Evolutionary conservation across 1,140 invertebrate species (phyloP).

Genomic region (Halictus rubicundus): DNA sequence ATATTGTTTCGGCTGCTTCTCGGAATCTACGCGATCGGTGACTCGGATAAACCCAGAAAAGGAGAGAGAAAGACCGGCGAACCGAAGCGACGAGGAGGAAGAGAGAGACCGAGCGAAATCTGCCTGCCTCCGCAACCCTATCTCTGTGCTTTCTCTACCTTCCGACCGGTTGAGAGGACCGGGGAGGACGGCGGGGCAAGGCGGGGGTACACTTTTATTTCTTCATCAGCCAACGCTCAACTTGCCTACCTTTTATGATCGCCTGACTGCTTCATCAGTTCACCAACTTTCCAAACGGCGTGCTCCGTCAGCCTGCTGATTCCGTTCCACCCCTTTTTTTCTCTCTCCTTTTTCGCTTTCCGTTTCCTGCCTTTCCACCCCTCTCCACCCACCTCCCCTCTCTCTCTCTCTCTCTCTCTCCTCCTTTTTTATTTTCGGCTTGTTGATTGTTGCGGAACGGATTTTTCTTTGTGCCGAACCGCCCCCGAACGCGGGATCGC

Average conservation of each 20-base stretch:
- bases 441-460: constrained; percentile 15
- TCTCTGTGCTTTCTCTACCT: constrained; percentile 54
- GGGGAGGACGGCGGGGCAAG: constrained; percentile 34
- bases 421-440: background rate
- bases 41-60: constrained; percentile 73
- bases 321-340: constrained; percentile 2
- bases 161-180: constrained; percentile 52
- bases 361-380: too few relatives aligned
- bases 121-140: constrained; percentile 52
- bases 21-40: constrained; percentile 79
- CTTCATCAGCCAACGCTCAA: constrained; percentile 66
- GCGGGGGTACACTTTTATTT: constrained; percentile 69
- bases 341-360: background rate
- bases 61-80: constrained; percentile 31
- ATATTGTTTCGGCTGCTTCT: constrained; percentile 79
- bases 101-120: constrained; percentile 54
- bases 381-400: too few relatives aligned
- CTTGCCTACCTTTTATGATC: constrained; percentile 69
- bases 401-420: background rate
- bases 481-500: background rate
- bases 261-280: constrained; percentile 70
- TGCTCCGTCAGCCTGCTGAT: constrained; percentile 15
- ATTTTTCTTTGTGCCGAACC: constrained; percentile 25
- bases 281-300: constrained; percentile 54
- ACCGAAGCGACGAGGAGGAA: constrained; percentile 35